These are phyloP conservation scores for Enteromius trimaculatus DNA, from an alignment of 2,797 vertebrate genomes.

Conservation along the genomic window DNA sequence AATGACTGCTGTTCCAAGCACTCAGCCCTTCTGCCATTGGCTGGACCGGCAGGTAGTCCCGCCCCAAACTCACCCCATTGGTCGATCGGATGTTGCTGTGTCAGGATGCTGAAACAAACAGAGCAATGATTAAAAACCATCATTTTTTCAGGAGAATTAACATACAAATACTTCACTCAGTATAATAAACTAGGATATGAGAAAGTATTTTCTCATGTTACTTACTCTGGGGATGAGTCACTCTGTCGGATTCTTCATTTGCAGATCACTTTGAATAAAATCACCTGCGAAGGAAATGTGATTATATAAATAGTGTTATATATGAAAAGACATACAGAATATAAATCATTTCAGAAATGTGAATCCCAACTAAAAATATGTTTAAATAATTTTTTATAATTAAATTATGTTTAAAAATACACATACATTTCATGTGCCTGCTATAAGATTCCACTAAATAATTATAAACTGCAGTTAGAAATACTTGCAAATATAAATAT, in stretches of 20 bases:
- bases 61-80: slow-evolving; percentile 15
- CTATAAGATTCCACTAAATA: background rate
- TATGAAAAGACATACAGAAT: background rate
- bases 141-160: background rate
- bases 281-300: background rate
- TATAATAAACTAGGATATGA: background rate
- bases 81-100: background rate
- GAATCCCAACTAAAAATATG: background rate
- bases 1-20: background rate
- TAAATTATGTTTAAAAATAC: background rate
- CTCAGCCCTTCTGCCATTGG: background rate
- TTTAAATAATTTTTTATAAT: background rate
- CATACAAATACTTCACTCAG: background rate
- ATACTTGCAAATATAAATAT: background rate
- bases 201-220: background rate
- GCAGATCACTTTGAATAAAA: background rate
- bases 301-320: background rate
- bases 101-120: background rate
- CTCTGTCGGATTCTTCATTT: background rate
- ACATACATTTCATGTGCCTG: background rate
- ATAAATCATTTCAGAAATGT: background rate
- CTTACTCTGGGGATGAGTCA: background rate
- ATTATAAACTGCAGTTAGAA: background rate
- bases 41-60: background rate
- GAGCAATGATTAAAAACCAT: background rate